phyloP scores from a whole-genome alignment of 2,888 invertebrate genomes.

The Eutolmus rufibarbis region DNA sequence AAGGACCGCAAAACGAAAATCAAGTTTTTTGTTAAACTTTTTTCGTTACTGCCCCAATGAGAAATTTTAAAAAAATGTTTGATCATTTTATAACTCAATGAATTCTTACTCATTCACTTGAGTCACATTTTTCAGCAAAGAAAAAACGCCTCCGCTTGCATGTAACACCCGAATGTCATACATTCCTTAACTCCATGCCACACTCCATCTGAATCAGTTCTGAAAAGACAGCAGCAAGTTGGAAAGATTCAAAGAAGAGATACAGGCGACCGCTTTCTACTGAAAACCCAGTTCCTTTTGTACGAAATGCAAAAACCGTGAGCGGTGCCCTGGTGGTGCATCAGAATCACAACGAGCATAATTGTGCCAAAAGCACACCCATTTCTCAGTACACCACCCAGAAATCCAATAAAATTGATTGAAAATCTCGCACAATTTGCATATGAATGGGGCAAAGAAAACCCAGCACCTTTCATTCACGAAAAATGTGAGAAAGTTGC shows the following conservation, averaged over 20 bases:
- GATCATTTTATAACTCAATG: too few species aligned
- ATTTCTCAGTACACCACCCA: slow-evolving; percentile 27
- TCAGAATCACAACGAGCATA: background rate
- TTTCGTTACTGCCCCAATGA: too few species aligned
- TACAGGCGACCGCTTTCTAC: background rate
- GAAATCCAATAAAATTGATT: slow-evolving; percentile 1
- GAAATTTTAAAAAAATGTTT: too few species aligned
- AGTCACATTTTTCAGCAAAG: background rate
- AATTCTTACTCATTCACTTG: background rate
- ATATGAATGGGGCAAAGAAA: slow-evolving; percentile 29
- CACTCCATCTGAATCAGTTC: background rate
- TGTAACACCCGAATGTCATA: background rate
- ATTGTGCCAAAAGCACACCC: slow-evolving; percentile 27
- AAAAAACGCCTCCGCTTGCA: background rate
- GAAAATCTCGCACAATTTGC: slow-evolving; percentile 9
- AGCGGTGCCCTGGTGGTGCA: background rate
- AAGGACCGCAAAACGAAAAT: too few species aligned
- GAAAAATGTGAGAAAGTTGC: slow-evolving; percentile 39
- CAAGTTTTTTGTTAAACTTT: too few species aligned
- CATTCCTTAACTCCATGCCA: background rate
- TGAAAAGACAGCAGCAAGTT: background rate
- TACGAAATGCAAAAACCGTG: background rate
- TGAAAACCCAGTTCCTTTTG: background rate
- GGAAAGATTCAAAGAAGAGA: background rate
- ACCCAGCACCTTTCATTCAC: slow-evolving; percentile 7